Evolutionary conservation across 2,113 vertebrate genomes (phyloP).

Genomic region (Seriola aureovittata): DNA sequence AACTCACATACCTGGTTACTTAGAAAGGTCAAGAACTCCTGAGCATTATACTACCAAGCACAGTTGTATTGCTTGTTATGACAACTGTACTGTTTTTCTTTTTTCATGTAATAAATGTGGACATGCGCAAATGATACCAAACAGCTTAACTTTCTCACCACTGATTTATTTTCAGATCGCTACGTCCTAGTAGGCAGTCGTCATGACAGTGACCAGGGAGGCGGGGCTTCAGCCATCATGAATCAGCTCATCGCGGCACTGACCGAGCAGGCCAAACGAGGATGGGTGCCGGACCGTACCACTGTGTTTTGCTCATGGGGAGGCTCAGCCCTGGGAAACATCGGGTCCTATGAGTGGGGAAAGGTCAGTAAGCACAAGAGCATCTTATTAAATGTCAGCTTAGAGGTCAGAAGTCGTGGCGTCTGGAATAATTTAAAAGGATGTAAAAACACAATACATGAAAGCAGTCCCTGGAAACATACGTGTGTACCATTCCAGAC

Average conservation of each 20-base stretch:
- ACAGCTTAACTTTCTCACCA: background rate
- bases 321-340: conserved; percentile 88
- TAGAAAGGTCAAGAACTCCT: no score
- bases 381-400: conserved; percentile 42
- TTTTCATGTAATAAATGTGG: no score
- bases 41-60: no score
- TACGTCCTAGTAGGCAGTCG: conserved; percentile 90
- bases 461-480: background rate
- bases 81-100: no score
- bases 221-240: conserved; percentile 87
- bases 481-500: background rate
- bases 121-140: no score
- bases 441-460: background rate
- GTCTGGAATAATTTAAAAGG: background rate
- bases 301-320: conserved; percentile 94
- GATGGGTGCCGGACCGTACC: conserved; percentile 91
- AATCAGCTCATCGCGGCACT: conserved; percentile 89
- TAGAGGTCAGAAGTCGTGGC: background rate
- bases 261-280: conserved; percentile 85
- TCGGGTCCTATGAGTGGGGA: conserved; percentile 96
- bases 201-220: conserved; percentile 80
- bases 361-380: conserved; percentile 85
- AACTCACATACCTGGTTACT: no score
- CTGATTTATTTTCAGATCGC: conserved; percentile 85
- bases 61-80: no score